A percentile compares a stretch with the other conserved stretches of the same genome.
Conservation (phyloP, 2,113 vertebrate species). For the Pachyramphus minor region DNA sequence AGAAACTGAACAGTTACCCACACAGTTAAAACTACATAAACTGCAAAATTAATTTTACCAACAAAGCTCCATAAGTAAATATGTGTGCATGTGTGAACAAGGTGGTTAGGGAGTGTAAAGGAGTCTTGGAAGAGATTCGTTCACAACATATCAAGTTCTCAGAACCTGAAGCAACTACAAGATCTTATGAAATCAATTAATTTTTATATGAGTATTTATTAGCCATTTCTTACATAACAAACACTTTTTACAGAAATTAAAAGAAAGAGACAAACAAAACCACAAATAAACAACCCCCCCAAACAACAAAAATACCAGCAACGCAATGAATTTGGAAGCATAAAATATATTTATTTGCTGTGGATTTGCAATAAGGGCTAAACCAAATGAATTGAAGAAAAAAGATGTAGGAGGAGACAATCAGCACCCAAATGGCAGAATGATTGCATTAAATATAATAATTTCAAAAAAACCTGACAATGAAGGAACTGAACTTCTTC, state of each 20-base stretch:
- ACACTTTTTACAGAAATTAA: not conserved
- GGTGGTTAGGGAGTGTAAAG: not conserved
- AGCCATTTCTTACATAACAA: not conserved
- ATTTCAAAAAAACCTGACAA: not conserved
- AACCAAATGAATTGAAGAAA: not conserved
- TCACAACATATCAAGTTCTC: not conserved
- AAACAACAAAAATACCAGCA: not conserved
- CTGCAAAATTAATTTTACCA: not conserved
- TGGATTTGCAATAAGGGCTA: not conserved
- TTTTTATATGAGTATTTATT: not conserved
- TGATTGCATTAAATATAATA: not conserved
- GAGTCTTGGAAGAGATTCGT: not conserved
- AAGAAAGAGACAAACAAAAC: not conserved
- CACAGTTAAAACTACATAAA: not conserved
- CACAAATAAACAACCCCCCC: rapidly evolving
- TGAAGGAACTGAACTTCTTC: not conserved
- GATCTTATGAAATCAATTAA: not conserved
- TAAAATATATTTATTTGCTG: not conserved
- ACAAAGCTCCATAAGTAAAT: not conserved
- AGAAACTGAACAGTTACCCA: not conserved
- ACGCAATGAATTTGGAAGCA: not conserved
- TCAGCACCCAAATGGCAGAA: not conserved
- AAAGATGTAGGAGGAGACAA: not conserved
- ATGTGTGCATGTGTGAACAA: rapidly evolving
- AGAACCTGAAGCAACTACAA: not conserved